A percentile compares a stretch with the other conserved stretches of the same genome.
Evolutionary conservation across 2,888 invertebrate genomes (phyloP).

Genomic region (Drosophila cyrtoloma): DNA sequence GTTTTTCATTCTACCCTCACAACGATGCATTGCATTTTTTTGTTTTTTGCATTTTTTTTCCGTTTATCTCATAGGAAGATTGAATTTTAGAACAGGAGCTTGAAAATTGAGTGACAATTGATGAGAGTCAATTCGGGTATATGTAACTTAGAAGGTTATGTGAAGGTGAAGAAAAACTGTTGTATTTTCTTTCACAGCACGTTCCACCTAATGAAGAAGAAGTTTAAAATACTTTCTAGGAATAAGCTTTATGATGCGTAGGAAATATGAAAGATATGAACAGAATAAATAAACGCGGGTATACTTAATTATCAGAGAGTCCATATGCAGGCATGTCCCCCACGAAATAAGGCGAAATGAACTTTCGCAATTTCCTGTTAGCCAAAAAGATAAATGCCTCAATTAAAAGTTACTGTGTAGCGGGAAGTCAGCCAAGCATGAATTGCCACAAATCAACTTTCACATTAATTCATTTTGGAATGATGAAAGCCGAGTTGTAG

Average conservation of each 20-base stretch:
- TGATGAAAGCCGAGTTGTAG: conserved; percentile 36
- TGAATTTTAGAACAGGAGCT: conserved; percentile 19
- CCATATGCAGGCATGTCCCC: background rate
- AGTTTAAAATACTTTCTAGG: background rate
- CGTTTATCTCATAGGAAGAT: conserved; percentile 11
- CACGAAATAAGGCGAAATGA: conserved; percentile 18
- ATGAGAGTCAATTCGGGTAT: conserved; percentile 8
- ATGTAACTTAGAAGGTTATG: background rate
- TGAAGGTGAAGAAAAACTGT: background rate
- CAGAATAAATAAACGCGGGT: background rate
- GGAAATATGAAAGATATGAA: background rate
- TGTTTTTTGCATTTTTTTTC: background rate
- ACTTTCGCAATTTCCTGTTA: conserved; percentile 73
- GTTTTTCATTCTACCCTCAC: background rate
- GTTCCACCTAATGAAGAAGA: background rate
- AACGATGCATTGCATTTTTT: background rate
- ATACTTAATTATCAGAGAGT: conserved; percentile 12
- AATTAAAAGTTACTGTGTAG: conserved; percentile 70
- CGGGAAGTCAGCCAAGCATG: conserved; percentile 59
- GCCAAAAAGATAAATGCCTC: conserved; percentile 42
- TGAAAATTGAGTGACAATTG: conserved; percentile 37
- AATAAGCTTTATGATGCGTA: background rate
- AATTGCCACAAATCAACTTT: conserved; percentile 78
- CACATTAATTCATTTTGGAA: conserved; percentile 69
- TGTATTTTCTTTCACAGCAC: background rate